phyloP scores from a whole-genome alignment of 1,140 invertebrate species.

The Camponotus vicinus region DNA sequence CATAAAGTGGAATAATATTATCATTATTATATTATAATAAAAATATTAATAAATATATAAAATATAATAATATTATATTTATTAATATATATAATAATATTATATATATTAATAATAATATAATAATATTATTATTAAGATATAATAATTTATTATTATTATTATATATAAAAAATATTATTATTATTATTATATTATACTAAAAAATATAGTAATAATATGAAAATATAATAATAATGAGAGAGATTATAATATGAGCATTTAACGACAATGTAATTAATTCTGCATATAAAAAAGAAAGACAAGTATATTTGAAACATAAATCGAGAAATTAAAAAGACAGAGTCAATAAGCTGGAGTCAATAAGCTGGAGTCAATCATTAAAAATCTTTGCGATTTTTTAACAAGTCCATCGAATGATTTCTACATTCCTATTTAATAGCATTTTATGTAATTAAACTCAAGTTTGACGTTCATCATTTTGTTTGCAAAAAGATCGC shows the following conservation, averaged over 20 bases:
- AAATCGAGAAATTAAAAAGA: conserved; percentile 16
- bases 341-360: conserved; percentile 1
- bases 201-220: not conserved
- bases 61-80: no score
- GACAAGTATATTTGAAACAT: conserved; percentile 17
- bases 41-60: no score
- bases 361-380: conserved; percentile 31
- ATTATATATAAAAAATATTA: not conserved
- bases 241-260: not conserved
- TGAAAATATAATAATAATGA: not conserved
- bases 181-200: not conserved
- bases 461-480: conserved; percentile 10
- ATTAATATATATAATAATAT: conserved; percentile 11
- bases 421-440: conserved; percentile 38
- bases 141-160: no score
- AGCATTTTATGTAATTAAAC: conserved; percentile 38
- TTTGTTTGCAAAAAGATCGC: conserved; percentile 47
- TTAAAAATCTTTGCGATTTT: conserved; percentile 14
- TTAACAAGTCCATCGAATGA: conserved; percentile 23
- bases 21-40: no score
- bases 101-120: no score
- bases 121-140: not conserved
- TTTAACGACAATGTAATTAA: not conserved
- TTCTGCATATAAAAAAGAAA: no score
- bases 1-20: not conserved